Conservation (phyloP, 2,888 invertebrate species). For the Drosophila prostipennis region DNA sequence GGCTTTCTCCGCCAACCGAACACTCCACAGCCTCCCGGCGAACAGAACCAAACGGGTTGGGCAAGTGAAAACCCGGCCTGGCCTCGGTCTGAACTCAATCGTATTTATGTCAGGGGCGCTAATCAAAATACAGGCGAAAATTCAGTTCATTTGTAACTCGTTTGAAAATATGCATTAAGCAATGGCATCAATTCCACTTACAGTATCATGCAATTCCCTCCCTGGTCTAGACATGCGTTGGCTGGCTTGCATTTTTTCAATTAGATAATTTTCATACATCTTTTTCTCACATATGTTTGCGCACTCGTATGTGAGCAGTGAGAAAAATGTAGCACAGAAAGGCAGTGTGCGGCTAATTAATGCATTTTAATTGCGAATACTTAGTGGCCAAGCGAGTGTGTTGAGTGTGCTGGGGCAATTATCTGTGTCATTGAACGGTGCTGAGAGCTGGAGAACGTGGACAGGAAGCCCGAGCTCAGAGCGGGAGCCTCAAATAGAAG, state of each 20-base stretch:
- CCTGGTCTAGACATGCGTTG: slow-evolving; percentile 32
- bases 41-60: slow-evolving; percentile 36
- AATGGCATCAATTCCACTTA: slow-evolving; percentile 48
- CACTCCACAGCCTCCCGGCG: slow-evolving; percentile 10
- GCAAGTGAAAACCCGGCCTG: slow-evolving; percentile 57
- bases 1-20: slow-evolving; percentile 32
- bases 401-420: slow-evolving; percentile 65
- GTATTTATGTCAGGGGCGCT: slow-evolving; percentile 75
- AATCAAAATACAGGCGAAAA: slow-evolving; percentile 36
- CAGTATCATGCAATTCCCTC: slow-evolving; percentile 39
- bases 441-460: slow-evolving; percentile 43
- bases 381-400: slow-evolving; percentile 25
- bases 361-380: slow-evolving; percentile 69
- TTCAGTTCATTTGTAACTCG: slow-evolving; percentile 47
- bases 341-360: slow-evolving; percentile 69
- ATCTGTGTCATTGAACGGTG: slow-evolving; percentile 76
- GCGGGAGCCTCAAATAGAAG: slow-evolving; percentile 23
- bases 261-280: slow-evolving; percentile 62
- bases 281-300: slow-evolving; percentile 20
- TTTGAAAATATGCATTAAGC: slow-evolving; percentile 46
- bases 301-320: slow-evolving; percentile 11
- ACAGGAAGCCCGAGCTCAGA: slow-evolving; percentile 63
- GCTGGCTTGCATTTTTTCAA: slow-evolving; percentile 41
- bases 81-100: slow-evolving; percentile 25
- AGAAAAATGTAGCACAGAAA: slow-evolving; percentile 70